Evolutionary conservation across 2,797 vertebrate genomes (phyloP).

Genomic region (Anguilla obscura): DNA sequence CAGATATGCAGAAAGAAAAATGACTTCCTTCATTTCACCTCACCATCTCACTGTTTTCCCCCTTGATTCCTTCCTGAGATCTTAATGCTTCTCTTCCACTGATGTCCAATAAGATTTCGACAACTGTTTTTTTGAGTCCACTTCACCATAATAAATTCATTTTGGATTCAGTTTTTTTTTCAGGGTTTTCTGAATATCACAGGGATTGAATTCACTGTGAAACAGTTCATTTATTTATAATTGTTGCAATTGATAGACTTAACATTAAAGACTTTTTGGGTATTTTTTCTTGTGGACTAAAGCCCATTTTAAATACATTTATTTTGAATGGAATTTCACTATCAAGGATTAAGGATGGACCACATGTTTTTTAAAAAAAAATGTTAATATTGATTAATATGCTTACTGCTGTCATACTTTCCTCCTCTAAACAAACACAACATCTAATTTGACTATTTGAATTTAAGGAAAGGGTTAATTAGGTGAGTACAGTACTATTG

Average conservation of each 20-base stretch:
- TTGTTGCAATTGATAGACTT: constrained; percentile 45
- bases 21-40: constrained; percentile 22
- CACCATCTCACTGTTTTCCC: constrained; percentile 46
- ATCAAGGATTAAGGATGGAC: constrained; percentile 68
- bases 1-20: constrained; percentile 14
- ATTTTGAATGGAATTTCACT: constrained; percentile 62
- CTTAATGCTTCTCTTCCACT: constrained; percentile 47
- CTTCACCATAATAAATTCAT: constrained; percentile 29
- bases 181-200: constrained; percentile 20
- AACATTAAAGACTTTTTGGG: constrained; percentile 49
- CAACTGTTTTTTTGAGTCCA: constrained; percentile 29
- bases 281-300: constrained; percentile 54
- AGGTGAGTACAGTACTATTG: constrained; percentile 75
- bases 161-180: constrained; percentile 27
- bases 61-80: constrained; percentile 44
- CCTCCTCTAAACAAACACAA: constrained; percentile 72
- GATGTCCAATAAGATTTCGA: constrained; percentile 12
- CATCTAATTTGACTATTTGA: constrained; percentile 72
- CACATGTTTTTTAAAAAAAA: constrained; percentile 57
- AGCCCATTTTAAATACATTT: constrained; percentile 52
- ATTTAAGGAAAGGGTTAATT: constrained; percentile 76
- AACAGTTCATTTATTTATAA: constrained; percentile 42
- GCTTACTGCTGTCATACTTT: constrained; percentile 64
- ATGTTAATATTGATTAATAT: constrained; percentile 56
- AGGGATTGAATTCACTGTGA: constrained; percentile 23